phyloP scores from a whole-genome alignment of 2,797 vertebrate species.

The Anguilla pacifica region DNA sequence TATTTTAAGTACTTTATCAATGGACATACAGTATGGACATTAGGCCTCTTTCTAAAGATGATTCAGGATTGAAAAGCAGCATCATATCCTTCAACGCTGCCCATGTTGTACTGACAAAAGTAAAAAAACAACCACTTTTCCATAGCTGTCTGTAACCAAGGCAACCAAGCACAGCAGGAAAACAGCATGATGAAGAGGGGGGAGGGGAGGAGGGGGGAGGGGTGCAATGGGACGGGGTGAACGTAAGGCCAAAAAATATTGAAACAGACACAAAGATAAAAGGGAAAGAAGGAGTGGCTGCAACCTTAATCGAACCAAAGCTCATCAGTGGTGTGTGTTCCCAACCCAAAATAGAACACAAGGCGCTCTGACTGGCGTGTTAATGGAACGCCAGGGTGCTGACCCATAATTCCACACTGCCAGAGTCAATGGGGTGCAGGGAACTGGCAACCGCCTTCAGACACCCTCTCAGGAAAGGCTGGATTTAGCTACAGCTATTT shows the following conservation, averaged over 20 bases:
- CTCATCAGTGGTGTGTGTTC: no score
- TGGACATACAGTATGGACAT: neutral
- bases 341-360: neutral
- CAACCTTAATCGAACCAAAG: neutral
- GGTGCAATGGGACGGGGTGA: neutral
- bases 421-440: constrained; percentile 16
- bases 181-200: neutral
- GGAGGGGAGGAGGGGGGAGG: neutral
- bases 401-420: constrained; percentile 24
- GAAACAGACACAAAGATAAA: neutral
- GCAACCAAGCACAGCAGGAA: neutral
- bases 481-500: constrained; percentile 29
- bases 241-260: neutral
- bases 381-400: neutral
- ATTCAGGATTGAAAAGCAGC: neutral
- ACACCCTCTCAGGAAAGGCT: constrained; percentile 27
- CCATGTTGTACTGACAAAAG: neutral
- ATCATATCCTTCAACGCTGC: neutral
- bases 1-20: neutral
- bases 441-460: neutral
- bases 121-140: neutral
- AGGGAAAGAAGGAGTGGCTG: neutral
- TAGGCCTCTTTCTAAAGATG: neutral
- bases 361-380: neutral
- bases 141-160: neutral